Evolutionary conservation across 92 coral and sea anemone genomes (phyloP), one percentile per base, ranked within the genome.

Genomic region (Bergia sp.): DNA sequence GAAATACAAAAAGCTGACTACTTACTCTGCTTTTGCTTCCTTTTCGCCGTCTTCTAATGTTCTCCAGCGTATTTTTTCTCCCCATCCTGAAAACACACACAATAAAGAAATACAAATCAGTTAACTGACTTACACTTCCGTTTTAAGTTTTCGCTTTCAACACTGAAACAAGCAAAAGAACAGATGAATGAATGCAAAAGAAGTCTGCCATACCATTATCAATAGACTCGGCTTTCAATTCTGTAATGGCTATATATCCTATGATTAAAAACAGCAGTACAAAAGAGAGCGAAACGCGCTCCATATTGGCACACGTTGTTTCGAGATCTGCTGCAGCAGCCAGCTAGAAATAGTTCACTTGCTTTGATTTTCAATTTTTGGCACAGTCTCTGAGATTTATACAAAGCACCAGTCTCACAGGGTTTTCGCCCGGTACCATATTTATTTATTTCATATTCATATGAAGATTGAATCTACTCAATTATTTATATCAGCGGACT

Each of bases 11-110:
- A 39, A 3, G 15, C 41, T 39, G 23, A n/a, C n/a, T 36, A 84
- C 87, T 71, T 16, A 84, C 87, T 71, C 55, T 3, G 23, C 44
- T 37, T 69, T 72, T 0, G 87, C 87, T 84, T 84, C 87, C 36
- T 69, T 69, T 47, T 84, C 87, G 29, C 87, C 87, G 5, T 84
- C 87, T 37, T 84, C 87, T 23, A 84, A 50, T 16, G 87, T 84
- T 84, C 79, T 84, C 87, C 87, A 84, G 44, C 36, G 75, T 71
- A 84, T 84, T 37, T 84, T 84, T 13, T 44, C 79, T 44, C 87
- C 87, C 87, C 87, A 84, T 84, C 87, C 87, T 84, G 76, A 21
- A 57, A 78, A 47, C 23, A 65, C 73, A 49, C 73, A 23, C 20
- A 5, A 71, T 73, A 71, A 84, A 39, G 39, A 44, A 53, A 44